Evolutionary conservation across 2,888 invertebrate species (phyloP), one percentile per base, ranked within the genome.

Genomic region (Dorcus parallelipipedus): DNA sequence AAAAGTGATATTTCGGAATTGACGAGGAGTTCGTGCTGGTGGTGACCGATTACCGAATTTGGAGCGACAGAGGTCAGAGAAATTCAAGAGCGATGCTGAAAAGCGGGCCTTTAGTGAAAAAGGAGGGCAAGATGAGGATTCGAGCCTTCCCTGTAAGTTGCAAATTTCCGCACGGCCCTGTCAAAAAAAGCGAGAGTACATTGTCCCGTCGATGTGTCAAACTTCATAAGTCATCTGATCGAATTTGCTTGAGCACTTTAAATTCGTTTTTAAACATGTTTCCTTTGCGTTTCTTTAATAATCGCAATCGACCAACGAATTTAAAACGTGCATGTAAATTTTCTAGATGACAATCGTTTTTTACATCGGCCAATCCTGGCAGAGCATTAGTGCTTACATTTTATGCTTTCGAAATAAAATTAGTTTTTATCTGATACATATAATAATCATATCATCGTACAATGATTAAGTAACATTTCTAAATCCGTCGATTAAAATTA

Each of bases 61-160:
- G 26, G 26, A 71, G 71, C 65, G 62, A 60, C 63, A 65, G 64
- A 61, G 64, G 59, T 55, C 59, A 59, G 52, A 59, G 59, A 64
- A 69, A 66, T 55, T 56, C 59, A 60, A 67, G 73, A 72, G 76
- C 73, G 79, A 86, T 85, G 83, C 86, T 88, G 86, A 88, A 88
- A 81, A 85, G 81, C 76, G 81, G 87, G 78, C 84, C 88, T 72
- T 83, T 90, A 80, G 88, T 89, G 72, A 94, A 93, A 81, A 93
- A 93, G 82, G 94, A 94, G 83, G 89, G 90, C 83, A 97, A 97
- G 83, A 96, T 97, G 96, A 88, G 97, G 78, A 97, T 97, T 77
- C 87, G 96, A 80, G 96, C 97, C 70, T 97, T 97, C 83, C 96
- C 97, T 79, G 96, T 97, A 84, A 95, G 94, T 87, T 58, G 47